Evolutionary conservation across 2,797 vertebrate species (phyloP).

Genomic region (Scolopax rusticola): DNA sequence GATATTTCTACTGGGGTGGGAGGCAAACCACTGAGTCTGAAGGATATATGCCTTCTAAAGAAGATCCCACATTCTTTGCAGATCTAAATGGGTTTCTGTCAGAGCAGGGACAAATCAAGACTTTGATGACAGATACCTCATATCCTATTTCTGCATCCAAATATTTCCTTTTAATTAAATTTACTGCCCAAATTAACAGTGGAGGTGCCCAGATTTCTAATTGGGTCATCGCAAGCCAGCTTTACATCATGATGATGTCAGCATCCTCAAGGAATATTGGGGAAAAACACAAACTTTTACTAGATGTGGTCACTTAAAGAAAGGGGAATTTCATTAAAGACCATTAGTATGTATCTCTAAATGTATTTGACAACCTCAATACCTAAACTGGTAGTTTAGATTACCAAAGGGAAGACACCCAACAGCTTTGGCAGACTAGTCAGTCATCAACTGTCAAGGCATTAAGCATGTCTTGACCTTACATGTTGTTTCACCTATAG

Average conservation of each 20-base stretch:
- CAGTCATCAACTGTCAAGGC: neutral
- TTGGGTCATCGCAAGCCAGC: neutral
- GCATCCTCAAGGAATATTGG: neutral
- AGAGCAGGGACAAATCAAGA: neutral
- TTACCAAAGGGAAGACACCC: neutral
- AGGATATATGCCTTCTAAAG: neutral
- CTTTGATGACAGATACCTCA: neutral
- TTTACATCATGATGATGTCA: neutral
- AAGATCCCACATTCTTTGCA: neutral
- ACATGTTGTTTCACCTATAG: neutral
- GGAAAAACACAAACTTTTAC: neutral
- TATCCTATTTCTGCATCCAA: slow-evolving; percentile 34
- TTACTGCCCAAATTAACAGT: neutral
- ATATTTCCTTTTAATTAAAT: slow-evolving; percentile 50
- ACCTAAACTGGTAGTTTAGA: neutral
- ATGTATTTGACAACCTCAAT: neutral
- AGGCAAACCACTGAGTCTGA: neutral
- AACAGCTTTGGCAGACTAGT: neutral
- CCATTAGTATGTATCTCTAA: neutral
- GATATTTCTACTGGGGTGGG: neutral
- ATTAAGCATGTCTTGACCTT: neutral
- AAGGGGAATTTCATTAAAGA: neutral
- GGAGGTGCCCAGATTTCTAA: slow-evolving; percentile 1
- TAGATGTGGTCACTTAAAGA: neutral
- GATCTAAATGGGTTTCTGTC: neutral